A percentile compares a stretch with the other conserved stretches of the same genome.
phyloP scores from a whole-genome alignment of 2,113 vertebrate species.

The Copsychus sechellarum region DNA sequence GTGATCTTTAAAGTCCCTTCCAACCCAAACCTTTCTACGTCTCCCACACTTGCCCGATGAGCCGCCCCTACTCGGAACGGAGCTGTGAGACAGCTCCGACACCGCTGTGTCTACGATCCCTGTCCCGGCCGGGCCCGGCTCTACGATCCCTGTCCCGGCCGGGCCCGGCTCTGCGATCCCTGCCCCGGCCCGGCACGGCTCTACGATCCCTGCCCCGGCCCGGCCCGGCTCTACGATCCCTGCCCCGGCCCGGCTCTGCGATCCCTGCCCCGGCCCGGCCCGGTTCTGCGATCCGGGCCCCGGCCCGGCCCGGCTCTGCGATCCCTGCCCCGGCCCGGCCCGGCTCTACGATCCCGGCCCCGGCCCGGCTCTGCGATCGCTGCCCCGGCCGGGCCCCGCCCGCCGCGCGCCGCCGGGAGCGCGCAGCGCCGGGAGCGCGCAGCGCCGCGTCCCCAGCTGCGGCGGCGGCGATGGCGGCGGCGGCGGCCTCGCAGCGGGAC shows the following conservation, averaged over 20 bases:
- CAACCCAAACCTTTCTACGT: background rate
- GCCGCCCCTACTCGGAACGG: background rate
- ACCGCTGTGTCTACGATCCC: too few species aligned
- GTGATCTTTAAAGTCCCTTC: background rate
- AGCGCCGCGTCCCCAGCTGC: background rate
- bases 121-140: too few species aligned
- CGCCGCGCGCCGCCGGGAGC: background rate
- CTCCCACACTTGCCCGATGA: too few species aligned
- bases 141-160: too few species aligned
- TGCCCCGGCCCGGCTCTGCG: background rate
- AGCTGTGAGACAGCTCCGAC: too few species aligned
- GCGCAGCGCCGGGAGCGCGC: background rate
- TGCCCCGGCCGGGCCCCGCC: background rate
- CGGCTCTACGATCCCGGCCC: background rate
- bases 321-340: background rate
- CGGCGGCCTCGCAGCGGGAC: slow-evolving; percentile 86
- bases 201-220: too few species aligned
- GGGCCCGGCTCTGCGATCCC: too few species aligned
- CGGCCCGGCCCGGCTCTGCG: background rate
- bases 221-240: background rate
- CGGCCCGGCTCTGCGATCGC: background rate
- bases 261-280: background rate
- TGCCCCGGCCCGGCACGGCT: background rate
- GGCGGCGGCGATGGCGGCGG: slow-evolving; percentile 76
- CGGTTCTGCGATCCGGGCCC: background rate